Evolutionary conservation across 2,797 vertebrate genomes (phyloP).

Genomic region (Zonotrichia albicollis): DNA sequence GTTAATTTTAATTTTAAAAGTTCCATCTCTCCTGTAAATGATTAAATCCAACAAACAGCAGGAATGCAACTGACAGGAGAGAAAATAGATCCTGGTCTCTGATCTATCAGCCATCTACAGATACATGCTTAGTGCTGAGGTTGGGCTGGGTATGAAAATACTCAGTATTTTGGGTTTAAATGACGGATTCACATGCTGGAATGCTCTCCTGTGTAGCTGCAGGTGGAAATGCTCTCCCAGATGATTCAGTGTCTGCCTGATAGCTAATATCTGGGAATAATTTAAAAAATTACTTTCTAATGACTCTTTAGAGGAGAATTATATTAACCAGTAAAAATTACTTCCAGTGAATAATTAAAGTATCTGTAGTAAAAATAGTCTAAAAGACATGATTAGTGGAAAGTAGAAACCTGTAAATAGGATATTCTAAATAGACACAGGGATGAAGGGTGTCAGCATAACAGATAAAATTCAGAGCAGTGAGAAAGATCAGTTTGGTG

Average conservation of each 20-base stretch:
- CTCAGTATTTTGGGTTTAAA: neutral
- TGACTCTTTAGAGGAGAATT: neutral
- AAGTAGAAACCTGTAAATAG: neutral
- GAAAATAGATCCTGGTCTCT: neutral
- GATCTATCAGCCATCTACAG: neutral
- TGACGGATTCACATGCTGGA: neutral
- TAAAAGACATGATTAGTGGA: neutral
- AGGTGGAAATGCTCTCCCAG: neutral
- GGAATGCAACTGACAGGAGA: neutral
- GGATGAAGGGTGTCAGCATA: neutral
- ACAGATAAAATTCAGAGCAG: neutral
- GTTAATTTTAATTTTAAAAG: neutral
- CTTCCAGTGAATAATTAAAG: constrained; percentile 11
- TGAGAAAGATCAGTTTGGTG: neutral
- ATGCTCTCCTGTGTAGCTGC: neutral
- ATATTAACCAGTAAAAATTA: neutral
- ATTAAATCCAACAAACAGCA: fast-evolving
- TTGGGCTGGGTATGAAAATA: neutral
- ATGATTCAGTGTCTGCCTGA: neutral
- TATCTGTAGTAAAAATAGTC: neutral
- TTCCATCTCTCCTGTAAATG: neutral
- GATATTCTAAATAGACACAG: neutral
- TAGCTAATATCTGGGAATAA: neutral
- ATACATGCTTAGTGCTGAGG: neutral
- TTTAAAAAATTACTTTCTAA: neutral